A percentile compares a stretch with the other conserved stretches of the same genome.
Conservation (phyloP, 2,113 vertebrate species). For the Urocynchramus pylzowi region DNA sequence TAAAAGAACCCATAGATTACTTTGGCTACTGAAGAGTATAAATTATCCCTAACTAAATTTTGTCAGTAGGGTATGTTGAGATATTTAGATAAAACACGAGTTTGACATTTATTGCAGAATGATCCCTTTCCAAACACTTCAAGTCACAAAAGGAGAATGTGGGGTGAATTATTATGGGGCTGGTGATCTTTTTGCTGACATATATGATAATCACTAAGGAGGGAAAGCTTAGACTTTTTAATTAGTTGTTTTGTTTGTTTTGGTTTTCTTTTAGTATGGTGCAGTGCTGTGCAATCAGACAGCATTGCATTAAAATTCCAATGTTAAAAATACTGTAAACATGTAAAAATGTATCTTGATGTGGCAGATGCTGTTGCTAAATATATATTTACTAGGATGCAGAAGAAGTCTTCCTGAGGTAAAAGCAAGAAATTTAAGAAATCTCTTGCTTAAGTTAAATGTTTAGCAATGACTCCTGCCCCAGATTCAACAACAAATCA, state of each 20-base stretch:
- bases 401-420: not conserved
- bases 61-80: conserved; percentile 58
- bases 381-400: not conserved
- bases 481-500: not conserved
- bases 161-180: conserved; percentile 55
- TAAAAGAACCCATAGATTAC: conserved; percentile 67
- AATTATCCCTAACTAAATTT: conserved; percentile 70
- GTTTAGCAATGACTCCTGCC: not conserved
- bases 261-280: conserved; percentile 17
- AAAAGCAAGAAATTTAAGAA: not conserved
- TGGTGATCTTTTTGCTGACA: conserved; percentile 56
- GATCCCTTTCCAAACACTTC: conserved; percentile 47
- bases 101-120: conserved; percentile 73
- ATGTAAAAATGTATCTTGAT: not conserved
- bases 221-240: conserved; percentile 24
- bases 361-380: conserved; percentile 15
- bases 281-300: conserved; percentile 25
- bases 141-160: not conserved
- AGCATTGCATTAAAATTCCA: conserved; percentile 33
- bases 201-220: not conserved
- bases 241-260: not conserved
- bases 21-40: conserved; percentile 63
- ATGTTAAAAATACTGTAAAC: conserved; percentile 14
- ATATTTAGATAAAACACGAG: conserved; percentile 71
- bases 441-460: not conserved